Evolutionary conservation across 1,140 invertebrate genomes (phyloP).

Genomic region (Heliothis virescens): DNA sequence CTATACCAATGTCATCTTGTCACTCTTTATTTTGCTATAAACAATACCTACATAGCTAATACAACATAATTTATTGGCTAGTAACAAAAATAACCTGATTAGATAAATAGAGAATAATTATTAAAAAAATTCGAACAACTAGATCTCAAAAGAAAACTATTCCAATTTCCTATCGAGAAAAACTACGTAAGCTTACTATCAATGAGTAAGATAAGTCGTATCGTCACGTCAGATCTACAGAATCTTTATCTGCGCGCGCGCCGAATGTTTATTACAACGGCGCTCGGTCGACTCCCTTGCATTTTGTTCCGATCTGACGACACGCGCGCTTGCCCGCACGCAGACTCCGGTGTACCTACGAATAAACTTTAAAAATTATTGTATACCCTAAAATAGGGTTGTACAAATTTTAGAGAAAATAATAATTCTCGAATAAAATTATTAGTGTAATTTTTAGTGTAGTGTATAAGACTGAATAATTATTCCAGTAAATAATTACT

Average conservation of each 20-base stretch:
- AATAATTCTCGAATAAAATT: not conserved
- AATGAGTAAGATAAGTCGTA: not conserved
- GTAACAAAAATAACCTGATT: no score
- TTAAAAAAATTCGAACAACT: no score
- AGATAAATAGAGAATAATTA: no score
- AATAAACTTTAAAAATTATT: constrained; percentile 11
- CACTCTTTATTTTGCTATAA: no score
- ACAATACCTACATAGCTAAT: no score
- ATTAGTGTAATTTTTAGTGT: constrained; percentile 27
- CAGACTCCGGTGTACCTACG: not conserved
- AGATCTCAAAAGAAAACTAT: no score
- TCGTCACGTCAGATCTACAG: constrained; percentile 32
- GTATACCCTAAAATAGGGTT: not conserved
- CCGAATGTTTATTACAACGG: constrained; percentile 32
- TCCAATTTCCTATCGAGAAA: no score
- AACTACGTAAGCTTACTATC: not conserved
- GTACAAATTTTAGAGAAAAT: not conserved
- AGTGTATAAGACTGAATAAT: constrained; percentile 12
- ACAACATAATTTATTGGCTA: no score
- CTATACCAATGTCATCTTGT: no score
- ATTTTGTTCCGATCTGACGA: constrained; percentile 45
- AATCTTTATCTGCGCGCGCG: constrained; percentile 26
- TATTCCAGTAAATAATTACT: not conserved
- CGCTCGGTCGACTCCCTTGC: constrained; percentile 29
- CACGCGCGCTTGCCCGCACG: constrained; percentile 30